phyloP scores from a whole-genome alignment of 2,113 vertebrate species.

The Opisthocomus hoazin region DNA sequence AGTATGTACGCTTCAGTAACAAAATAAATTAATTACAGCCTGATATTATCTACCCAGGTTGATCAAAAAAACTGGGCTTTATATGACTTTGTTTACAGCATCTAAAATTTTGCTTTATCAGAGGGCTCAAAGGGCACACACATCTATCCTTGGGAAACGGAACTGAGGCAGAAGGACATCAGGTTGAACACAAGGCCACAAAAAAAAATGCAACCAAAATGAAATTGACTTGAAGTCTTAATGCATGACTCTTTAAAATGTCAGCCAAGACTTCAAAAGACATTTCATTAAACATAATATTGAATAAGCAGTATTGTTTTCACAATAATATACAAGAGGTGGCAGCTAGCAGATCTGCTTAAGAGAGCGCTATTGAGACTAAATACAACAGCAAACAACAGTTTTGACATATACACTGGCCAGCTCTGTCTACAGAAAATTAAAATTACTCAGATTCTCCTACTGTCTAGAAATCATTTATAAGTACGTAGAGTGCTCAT shows the following conservation, averaged over 20 bases:
- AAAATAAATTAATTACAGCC: background rate
- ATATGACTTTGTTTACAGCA: background rate
- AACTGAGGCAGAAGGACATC: background rate
- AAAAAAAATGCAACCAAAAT: background rate
- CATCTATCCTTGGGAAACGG: background rate
- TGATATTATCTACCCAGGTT: background rate
- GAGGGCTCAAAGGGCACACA: background rate
- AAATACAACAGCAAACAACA: background rate
- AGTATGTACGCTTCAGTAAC: background rate
- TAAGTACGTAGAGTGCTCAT: background rate
- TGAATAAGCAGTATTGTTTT: background rate
- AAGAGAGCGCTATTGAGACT: background rate
- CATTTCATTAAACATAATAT: background rate
- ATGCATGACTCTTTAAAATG: background rate
- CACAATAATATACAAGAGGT: background rate
- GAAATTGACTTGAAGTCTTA: background rate
- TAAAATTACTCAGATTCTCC: background rate
- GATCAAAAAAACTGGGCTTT: background rate
- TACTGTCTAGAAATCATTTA: background rate
- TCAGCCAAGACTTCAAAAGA: background rate
- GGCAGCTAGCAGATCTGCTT: background rate
- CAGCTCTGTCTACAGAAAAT: background rate
- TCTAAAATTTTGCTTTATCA: conserved; percentile 5
- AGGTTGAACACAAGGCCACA: background rate
- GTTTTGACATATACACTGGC: background rate